phyloP scores from a whole-genome alignment of 2,888 invertebrate genomes.

The Leucozona laternaria region DNA sequence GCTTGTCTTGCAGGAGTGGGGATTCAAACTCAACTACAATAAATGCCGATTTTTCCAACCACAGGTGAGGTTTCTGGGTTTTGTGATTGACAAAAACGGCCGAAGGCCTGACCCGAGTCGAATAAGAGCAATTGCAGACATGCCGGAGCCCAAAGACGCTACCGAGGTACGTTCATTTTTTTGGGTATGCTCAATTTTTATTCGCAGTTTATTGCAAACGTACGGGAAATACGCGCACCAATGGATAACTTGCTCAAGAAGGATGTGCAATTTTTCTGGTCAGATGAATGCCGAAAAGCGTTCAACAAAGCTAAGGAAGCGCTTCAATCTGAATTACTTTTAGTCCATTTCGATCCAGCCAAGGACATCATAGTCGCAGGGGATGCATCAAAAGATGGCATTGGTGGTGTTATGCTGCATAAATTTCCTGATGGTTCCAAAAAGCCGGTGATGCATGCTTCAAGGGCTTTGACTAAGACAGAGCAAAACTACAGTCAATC shows the following conservation, averaged over 20 bases:
- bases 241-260: constrained; percentile 75
- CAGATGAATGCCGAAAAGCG: constrained; percentile 5
- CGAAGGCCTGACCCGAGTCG: constrained; percentile 48
- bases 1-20: no score
- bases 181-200: constrained; percentile 65
- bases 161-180: constrained; percentile 63
- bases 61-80: constrained; percentile 52
- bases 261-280: constrained; percentile 33
- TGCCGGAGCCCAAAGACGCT: constrained; percentile 63
- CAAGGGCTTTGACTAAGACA: constrained; percentile 77
- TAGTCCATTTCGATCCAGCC: constrained; percentile 62
- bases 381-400: constrained; percentile 57
- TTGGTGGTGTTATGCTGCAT: constrained; percentile 49
- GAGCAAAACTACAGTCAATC: constrained; percentile 80
- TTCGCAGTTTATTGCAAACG: constrained; percentile 53
- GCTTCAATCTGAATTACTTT: constrained; percentile 40
- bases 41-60: constrained; percentile 49
- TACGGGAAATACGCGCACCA: constrained; percentile 47
- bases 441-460: constrained; percentile 78
- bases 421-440: constrained; percentile 77
- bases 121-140: constrained; percentile 46
- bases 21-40: constrained; percentile 47
- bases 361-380: constrained; percentile 59
- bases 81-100: constrained; percentile 47
- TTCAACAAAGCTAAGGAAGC: constrained; percentile 42